A percentile compares a stretch with the other conserved stretches of the same genome.
Conservation (phyloP, 2,113 vertebrate species). For the Spheniscus mendiculus region DNA sequence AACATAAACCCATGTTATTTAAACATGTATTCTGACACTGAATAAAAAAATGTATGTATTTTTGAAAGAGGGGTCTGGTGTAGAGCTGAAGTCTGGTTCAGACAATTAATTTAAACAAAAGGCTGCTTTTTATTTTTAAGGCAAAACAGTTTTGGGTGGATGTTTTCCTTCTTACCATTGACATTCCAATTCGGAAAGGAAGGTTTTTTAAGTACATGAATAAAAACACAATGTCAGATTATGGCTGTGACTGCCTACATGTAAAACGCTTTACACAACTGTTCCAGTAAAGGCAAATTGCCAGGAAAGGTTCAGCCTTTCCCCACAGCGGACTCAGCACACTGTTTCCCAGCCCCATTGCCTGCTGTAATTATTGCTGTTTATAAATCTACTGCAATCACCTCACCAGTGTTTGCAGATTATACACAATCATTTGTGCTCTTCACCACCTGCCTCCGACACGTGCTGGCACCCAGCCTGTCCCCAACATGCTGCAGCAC, state of each 20-base stretch:
- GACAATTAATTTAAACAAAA: background rate
- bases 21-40: background rate
- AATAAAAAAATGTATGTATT: background rate
- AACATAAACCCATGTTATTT: rapidly evolving
- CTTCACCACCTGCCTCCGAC: rapidly evolving
- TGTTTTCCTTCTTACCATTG: background rate
- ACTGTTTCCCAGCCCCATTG: rapidly evolving
- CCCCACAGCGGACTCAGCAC: background rate
- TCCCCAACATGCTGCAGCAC: rapidly evolving
- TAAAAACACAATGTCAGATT: background rate
- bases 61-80: background rate
- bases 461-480: rapidly evolving
- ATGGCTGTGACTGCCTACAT: background rate
- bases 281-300: background rate
- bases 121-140: background rate
- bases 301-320: background rate
- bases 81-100: background rate
- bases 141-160: background rate
- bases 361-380: background rate
- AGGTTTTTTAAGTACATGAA: background rate
- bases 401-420: background rate
- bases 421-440: background rate
- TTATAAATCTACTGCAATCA: background rate
- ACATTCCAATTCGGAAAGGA: background rate
- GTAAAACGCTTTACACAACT: background rate